Percentiles rank a stretch among this genome's conserved stretches.
Conservation (phyloP, 2,797 vertebrate species). For the Myripristis murdjan region DNA sequence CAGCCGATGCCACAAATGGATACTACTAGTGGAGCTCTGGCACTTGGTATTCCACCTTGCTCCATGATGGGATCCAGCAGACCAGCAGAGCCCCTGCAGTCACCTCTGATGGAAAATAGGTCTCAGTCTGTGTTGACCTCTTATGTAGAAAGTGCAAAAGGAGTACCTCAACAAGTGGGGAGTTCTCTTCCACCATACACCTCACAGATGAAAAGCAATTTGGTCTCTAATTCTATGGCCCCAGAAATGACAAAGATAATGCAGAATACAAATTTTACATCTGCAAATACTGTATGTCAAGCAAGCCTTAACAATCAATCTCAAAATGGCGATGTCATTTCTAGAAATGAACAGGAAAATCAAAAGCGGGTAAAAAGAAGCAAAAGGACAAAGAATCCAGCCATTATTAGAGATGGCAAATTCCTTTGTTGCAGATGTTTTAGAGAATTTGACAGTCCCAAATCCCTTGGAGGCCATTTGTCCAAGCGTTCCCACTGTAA, state of each 20-base stretch:
- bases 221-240: conserved; percentile 37
- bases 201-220: conserved; percentile 55
- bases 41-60: conserved; percentile 41
- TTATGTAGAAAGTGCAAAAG: conserved; percentile 52
- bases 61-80: conserved; percentile 52
- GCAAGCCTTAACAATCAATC: conserved; percentile 22
- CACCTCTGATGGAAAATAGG: conserved; percentile 38
- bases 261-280: conserved; percentile 51
- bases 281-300: conserved; percentile 22
- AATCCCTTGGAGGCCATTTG: conserved; percentile 96
- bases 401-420: conserved; percentile 95
- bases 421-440: conserved; percentile 96
- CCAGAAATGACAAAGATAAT: conserved; percentile 44
- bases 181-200: conserved; percentile 47
- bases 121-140: conserved; percentile 51
- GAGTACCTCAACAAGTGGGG: conserved; percentile 44
- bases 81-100: conserved; percentile 51
- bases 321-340: conserved; percentile 26
- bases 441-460: conserved; percentile 92
- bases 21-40: conserved; percentile 31
- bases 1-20: conserved; percentile 47
- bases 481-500: conserved; percentile 94
- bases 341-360: conserved; percentile 31
- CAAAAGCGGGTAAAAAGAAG: conserved; percentile 83
- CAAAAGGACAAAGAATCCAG: conserved; percentile 94